Base-by-base conservation (phyloP, 2,888 invertebrate species). In the Sisyra terminalis region DNA sequence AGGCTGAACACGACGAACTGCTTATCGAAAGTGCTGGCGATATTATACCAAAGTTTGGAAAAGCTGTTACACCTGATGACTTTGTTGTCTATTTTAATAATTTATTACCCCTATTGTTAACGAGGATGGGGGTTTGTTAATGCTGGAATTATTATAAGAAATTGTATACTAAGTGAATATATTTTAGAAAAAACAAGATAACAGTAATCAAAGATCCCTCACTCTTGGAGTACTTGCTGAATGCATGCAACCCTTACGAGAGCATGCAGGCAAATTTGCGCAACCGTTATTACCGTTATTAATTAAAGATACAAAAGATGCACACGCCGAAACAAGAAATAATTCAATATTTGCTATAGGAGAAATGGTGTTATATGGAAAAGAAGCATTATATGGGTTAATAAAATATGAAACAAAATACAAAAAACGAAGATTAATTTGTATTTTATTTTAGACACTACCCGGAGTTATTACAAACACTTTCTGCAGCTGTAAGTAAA, bases 271-370 rank as follows among this genome's bases (percentile, higher is more conserved):
- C 15, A 64, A 66, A 13, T 81, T 77, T 54, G 68, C 75, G 7
- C 65, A 68, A 15, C 65, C 70, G 32, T 57, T 85, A 41, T 66
- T 78, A 47, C 75, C 78, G 2, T 55, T 77, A 8, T 73, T 83
- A 55, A 61, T 78, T 44, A 66, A 60, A 40, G 70, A 73, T 39
- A 62, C 73, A 2, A 63, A 65, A 42, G 83, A 84, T 58, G 55
- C 66, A 1, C 73, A 73, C 50, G 72, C 74, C 39, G 81, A 81
- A 57, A 78, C 83, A 1, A 67, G 85, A 42, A 83, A 82, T 54
- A 86, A 86, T 61, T 69, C 81, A 1, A 75, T 79, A 38, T 86
- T 71, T 57, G 84, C 79, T 13, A 61, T 85, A 39, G 86, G 85
- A 3, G 81, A 85, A 55, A 65, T 85, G 52, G 73, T 75, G 35